These are phyloP conservation scores for Chloroclystis v-ata DNA, from an alignment of 2,888 invertebrate species.

Conservation along the genomic window DNA sequence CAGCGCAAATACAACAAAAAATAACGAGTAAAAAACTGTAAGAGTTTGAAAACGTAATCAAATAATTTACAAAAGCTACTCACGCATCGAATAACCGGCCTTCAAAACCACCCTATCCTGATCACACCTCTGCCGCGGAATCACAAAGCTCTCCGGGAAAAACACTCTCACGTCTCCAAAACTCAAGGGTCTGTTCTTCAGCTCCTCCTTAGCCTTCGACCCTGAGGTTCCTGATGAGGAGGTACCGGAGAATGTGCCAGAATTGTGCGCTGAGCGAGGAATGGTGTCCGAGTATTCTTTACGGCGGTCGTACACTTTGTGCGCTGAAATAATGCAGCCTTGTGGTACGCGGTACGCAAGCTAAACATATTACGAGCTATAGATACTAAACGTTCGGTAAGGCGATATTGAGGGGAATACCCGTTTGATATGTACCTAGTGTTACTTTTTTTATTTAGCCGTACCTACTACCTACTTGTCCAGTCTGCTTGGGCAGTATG, in stretches of 20 bases:
- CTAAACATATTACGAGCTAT: too few species aligned
- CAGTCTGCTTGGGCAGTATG: too few species aligned
- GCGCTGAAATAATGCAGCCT: slow-evolving; percentile 46
- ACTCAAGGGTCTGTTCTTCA: slow-evolving; percentile 58
- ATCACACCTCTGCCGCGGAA: slow-evolving; percentile 65
- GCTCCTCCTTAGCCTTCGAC: slow-evolving; percentile 60
- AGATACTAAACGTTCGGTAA: too few species aligned
- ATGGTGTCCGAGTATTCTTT: slow-evolving; percentile 58
- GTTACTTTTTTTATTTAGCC: too few species aligned
- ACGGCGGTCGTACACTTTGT: slow-evolving; percentile 64
- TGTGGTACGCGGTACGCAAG: too few species aligned
- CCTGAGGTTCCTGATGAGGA: slow-evolving; percentile 73
- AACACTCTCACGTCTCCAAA: slow-evolving; percentile 70
- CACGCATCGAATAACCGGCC: slow-evolving; percentile 63
- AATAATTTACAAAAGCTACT: too few species aligned
- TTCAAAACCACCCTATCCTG: slow-evolving; percentile 47
- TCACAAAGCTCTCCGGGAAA: slow-evolving; percentile 73
- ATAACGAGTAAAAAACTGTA: too few species aligned
- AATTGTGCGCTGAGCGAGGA: slow-evolving; percentile 58
- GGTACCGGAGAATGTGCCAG: slow-evolving; percentile 67
- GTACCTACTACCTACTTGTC: too few species aligned
- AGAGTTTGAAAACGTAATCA: too few species aligned
- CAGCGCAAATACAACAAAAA: too few species aligned
- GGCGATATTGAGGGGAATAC: too few species aligned
- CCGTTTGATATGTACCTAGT: too few species aligned